Percentiles rank a stretch among this genome's conserved stretches.
Evolutionary conservation across 2,113 vertebrate species (phyloP).

Genomic region (Andinoacara biseriatus): DNA sequence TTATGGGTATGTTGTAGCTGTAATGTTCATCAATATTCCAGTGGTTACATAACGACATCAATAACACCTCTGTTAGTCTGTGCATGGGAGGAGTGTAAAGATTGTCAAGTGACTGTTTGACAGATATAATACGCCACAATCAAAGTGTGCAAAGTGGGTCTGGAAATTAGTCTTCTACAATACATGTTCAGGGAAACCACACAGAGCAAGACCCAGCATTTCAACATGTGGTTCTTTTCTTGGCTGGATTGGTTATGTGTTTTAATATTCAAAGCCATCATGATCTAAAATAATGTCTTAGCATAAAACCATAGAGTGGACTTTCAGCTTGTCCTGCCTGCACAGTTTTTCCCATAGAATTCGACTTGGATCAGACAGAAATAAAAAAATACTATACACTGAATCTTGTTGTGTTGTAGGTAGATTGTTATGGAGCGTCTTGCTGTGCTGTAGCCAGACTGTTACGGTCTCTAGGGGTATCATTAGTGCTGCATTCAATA

Average conservation of each 20-base stretch:
- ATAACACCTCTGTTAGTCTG: conserved; percentile 51
- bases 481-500: conserved; percentile 69
- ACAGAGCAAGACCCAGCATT: background rate
- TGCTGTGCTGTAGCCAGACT: conserved; percentile 58
- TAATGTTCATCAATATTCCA: conserved; percentile 72
- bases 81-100: conserved; percentile 38
- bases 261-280: conserved; percentile 5
- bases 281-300: conserved; percentile 17
- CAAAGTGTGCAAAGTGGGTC: background rate
- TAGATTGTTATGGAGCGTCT: conserved; percentile 42
- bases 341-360: background rate
- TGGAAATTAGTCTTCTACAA: background rate
- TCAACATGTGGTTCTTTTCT: background rate
- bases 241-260: background rate
- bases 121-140: conserved; percentile 27
- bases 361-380: conserved; percentile 23
- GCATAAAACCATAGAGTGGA: conserved; percentile 3
- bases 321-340: conserved; percentile 11
- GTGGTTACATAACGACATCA: conserved; percentile 64
- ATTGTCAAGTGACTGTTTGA: conserved; percentile 42
- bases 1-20: conserved; percentile 41
- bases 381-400: conserved; percentile 17
- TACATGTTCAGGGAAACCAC: conserved; percentile 1
- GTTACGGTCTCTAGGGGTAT: conserved; percentile 63
- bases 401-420: conserved; percentile 48